Conservation (phyloP, 2,113 vertebrate genomes). For the Ploceus nigricollis region DNA sequence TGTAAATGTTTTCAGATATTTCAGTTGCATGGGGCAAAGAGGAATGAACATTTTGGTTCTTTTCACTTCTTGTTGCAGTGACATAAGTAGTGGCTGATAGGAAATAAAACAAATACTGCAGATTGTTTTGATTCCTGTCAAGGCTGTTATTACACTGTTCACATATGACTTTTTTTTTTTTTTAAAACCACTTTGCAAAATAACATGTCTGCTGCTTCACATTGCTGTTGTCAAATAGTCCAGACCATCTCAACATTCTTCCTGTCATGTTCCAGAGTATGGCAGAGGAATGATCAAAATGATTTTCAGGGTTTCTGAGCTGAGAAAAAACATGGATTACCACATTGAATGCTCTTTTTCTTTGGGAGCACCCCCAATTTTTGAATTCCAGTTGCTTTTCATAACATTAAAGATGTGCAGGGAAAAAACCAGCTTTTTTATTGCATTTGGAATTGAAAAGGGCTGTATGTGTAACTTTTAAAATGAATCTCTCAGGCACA, state of each 20-base stretch:
- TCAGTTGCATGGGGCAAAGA: not conserved
- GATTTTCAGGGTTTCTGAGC: not conserved
- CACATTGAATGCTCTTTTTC: not conserved
- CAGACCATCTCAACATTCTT: not conserved
- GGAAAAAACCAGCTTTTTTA: not conserved
- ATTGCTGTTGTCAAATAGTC: not conserved
- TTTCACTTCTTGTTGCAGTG: not conserved
- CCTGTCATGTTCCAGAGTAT: not conserved
- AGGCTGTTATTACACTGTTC: not conserved
- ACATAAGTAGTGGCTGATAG: not conserved
- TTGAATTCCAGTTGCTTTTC: not conserved
- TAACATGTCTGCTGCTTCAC: not conserved
- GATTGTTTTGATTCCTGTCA: conserved; percentile 4
- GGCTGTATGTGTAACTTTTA: not conserved
- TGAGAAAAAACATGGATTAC: not conserved
- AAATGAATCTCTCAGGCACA: not conserved
- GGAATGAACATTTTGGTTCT: not conserved
- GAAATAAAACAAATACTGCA: not conserved
- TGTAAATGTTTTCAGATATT: not conserved
- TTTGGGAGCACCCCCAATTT: not conserved
- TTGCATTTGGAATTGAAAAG: not conserved
- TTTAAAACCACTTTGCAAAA: not conserved
- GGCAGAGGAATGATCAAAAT: not conserved
- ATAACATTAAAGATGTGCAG: not conserved
- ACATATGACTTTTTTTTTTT: not conserved